Percentiles rank a stretch among this genome's conserved stretches.
phyloP scores from a whole-genome alignment of 2,888 invertebrate genomes.

The Cosmia trapezina region DNA sequence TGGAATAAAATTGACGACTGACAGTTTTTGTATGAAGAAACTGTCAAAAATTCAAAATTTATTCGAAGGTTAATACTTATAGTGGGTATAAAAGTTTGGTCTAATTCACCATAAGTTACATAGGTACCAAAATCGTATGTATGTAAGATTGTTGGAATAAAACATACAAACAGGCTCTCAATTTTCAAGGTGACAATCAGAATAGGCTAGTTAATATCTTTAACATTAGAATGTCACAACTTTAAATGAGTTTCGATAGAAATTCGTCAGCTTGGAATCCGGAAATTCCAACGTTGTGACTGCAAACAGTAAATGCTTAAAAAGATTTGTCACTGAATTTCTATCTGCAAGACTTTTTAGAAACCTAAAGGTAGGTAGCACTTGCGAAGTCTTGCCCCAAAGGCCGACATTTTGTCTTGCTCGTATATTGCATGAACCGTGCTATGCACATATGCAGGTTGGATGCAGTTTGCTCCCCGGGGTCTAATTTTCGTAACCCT shows the following conservation, averaged over 20 bases:
- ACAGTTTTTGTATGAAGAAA: too few relatives aligned
- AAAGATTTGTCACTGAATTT: slow-evolving; percentile 11
- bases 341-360: background rate
- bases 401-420: slow-evolving; percentile 3
- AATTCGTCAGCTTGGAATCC: slow-evolving; percentile 3
- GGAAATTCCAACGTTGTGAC: slow-evolving; percentile 16
- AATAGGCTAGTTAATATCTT: background rate
- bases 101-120: too few relatives aligned
- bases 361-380: background rate
- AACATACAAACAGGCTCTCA: background rate
- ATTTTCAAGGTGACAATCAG: background rate
- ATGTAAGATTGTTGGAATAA: background rate
- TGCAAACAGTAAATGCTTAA: background rate
- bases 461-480: slow-evolving; percentile 85
- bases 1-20: too few relatives aligned
- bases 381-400: background rate
- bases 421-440: slow-evolving; percentile 52
- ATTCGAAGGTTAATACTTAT: too few relatives aligned
- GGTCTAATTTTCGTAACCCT: slow-evolving; percentile 89
- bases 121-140: too few relatives aligned
- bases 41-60: too few relatives aligned
- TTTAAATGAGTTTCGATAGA: background rate
- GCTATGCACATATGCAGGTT: slow-evolving; percentile 86
- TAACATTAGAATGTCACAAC: slow-evolving; percentile 1
- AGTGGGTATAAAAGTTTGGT: too few relatives aligned